Conservation (phyloP, 1,140 invertebrate genomes). For the Hyphantria cunea region DNA sequence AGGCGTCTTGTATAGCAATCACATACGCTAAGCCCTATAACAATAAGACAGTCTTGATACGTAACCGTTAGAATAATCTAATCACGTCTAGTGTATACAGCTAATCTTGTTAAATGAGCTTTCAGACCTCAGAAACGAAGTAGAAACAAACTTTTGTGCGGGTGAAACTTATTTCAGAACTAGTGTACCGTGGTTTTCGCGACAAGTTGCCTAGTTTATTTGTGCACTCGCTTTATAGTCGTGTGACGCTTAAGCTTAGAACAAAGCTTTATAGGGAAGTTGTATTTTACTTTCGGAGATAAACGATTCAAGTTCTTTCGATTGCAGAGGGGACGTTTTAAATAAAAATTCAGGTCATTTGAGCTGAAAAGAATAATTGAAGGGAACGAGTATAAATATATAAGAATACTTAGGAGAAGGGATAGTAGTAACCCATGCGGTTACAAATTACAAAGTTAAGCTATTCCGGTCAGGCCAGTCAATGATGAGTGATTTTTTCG, state of each 20-base stretch:
- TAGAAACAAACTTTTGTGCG: constrained; percentile 20
- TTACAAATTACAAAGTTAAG: not conserved
- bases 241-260: constrained; percentile 19
- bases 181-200: constrained; percentile 27
- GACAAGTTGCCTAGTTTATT: constrained; percentile 28
- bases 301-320: constrained; percentile 5
- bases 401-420: no score
- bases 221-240: constrained; percentile 19
- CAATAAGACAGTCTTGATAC: no score
- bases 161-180: constrained; percentile 27
- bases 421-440: no score
- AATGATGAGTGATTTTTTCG: no score
- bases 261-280: constrained; percentile 10
- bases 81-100: constrained; percentile 9
- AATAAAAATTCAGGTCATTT: not conserved
- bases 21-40: no score
- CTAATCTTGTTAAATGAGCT: constrained; percentile 14
- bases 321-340: constrained; percentile 2
- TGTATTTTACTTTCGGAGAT: constrained; percentile 6
- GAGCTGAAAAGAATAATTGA: not conserved
- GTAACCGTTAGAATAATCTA: constrained; percentile 1
- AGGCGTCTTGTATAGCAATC: no score
- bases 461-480: no score
- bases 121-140: constrained; percentile 26
- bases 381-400: no score